These are phyloP conservation scores for Ianthella basta DNA, from an alignment of 37 sponge, comb jelly and placozoan genomes.

Conservation along the genomic window DNA sequence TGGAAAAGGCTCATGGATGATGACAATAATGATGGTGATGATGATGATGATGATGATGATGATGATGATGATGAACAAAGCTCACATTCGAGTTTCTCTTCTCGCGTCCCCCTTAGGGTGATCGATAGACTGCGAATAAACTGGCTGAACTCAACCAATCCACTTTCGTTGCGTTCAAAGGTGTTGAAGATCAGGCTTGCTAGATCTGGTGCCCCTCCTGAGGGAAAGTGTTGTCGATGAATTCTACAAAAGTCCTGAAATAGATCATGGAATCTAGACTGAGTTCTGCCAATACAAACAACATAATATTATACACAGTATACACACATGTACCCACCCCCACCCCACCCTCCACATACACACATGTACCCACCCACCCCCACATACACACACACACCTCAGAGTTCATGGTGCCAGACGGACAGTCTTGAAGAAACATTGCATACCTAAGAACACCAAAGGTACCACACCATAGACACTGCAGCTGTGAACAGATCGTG, in stretches of 20 bases:
- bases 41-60: too few relatives aligned
- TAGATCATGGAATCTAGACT: not conserved
- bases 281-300: too few relatives aligned
- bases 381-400: conserved; percentile 33
- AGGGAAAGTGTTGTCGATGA: conserved; percentile 79
- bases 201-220: conserved; percentile 63
- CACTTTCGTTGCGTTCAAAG: conserved; percentile 58
- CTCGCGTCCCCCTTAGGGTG: conserved; percentile 69
- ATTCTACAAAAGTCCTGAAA: conserved; percentile 70
- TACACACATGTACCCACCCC: too few relatives aligned
- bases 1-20: too few relatives aligned
- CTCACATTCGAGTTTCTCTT: conserved; percentile 83
- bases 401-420: conserved; percentile 62
- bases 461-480: not conserved
- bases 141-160: conserved; percentile 69
- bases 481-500: too few relatives aligned
- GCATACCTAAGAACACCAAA: conserved; percentile 56
- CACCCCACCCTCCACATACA: too few relatives aligned
- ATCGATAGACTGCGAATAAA: conserved; percentile 75
- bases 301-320: not conserved
- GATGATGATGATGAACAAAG: too few relatives aligned
- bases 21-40: too few relatives aligned
- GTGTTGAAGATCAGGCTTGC: conserved; percentile 55
- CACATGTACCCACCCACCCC: too few relatives aligned
- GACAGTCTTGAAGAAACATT: conserved; percentile 82